Evolutionary conservation across 2,113 vertebrate genomes (phyloP), one percentile per base, ranked within the genome.

Genomic region (Oryzias curvinotus): DNA sequence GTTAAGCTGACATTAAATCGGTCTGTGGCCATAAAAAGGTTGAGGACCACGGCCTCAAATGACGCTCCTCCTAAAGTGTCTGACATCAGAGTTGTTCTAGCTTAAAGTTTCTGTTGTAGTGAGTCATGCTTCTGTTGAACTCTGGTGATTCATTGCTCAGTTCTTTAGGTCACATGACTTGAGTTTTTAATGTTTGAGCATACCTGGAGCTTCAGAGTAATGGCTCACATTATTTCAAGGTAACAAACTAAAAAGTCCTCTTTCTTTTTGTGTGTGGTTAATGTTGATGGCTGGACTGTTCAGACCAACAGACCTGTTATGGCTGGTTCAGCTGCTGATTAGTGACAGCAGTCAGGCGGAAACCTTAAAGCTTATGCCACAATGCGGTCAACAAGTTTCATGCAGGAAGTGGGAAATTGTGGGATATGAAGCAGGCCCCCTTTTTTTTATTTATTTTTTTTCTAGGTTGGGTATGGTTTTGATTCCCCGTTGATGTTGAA

Each of bases 251-350:
- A 18, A 6, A 18, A 48, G 8, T 3, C 8, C 47, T 14, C 18
- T 7, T 48, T 4, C 15, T 68, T 36, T 36, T 30, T 1, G 1
- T 30, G 28, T 30, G 28, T 30, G 28, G 10, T 8, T 3, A 10
- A 2, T 10, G 10, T 36, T 12, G 36, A 36, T 36, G 0, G 36
- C 12, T 36, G 36, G 36, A 10, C 8, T 36, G 36, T 36, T 36
- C 10, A 36, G 8, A 12, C 10, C 10, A 36, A 36, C 15, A 67
- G 65, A 83, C 82, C 15, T 75, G 80, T 73, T 50, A 0, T 19
- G 62, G 26, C 85, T 78, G 3, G 86, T 54, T 50, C 0, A 7
- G 18, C 46, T 57, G 30, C 52, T 74, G 71, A 8, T 16, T 47
- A 21, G 49, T 70, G 64, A 60, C 47, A 53, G 79, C 18, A 16